phyloP scores from a whole-genome alignment of 2,797 vertebrate species.

The Hydrophis major region DNA sequence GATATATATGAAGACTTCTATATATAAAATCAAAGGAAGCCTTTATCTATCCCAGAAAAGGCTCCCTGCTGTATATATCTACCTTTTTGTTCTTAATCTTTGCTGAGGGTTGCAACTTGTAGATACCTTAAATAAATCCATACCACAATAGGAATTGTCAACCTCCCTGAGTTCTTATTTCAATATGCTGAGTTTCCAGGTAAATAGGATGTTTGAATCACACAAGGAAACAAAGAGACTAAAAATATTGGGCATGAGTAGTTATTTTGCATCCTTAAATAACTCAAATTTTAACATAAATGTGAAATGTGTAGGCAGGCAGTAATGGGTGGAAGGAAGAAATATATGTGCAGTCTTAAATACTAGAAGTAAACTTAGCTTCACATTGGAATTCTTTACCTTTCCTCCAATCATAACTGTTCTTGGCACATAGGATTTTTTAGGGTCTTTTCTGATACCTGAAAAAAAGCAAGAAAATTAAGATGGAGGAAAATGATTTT shows the following conservation, averaged over 20 bases:
- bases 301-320: background rate
- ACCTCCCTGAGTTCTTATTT: background rate
- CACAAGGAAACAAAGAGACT: background rate
- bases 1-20: background rate
- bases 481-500: background rate
- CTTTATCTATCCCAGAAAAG: background rate
- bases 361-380: no score
- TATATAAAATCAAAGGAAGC: background rate
- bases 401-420: conserved; percentile 87
- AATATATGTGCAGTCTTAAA: no score
- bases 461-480: conserved; percentile 39
- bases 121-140: background rate
- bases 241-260: background rate
- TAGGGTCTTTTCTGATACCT: conserved; percentile 83
- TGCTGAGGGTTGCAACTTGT: background rate
- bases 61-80: background rate
- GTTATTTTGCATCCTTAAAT: background rate
- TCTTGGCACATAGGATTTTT: conserved; percentile 80
- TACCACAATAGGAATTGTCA: background rate
- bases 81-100: background rate
- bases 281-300: background rate
- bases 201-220: background rate
- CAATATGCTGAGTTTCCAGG: background rate
- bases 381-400: conserved; percentile 59
- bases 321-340: background rate